These are phyloP conservation scores for Chloropsis hardwickii DNA, from an alignment of 2,113 vertebrate genomes.

Conservation along the genomic window DNA sequence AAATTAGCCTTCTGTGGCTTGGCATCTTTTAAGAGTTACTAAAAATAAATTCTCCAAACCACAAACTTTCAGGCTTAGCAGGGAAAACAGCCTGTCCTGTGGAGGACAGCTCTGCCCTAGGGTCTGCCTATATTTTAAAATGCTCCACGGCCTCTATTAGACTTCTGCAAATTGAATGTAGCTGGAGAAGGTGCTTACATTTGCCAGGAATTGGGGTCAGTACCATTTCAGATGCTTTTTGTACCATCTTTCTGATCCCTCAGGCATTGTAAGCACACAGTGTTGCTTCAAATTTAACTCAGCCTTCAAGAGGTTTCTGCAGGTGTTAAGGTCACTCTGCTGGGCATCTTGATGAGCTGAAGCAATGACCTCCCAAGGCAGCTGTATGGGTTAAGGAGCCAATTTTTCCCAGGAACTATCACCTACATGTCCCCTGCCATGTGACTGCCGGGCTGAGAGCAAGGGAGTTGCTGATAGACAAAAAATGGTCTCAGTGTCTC, in stretches of 20 bases:
- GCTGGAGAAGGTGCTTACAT: background rate
- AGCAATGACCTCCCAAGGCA: background rate
- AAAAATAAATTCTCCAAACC: background rate
- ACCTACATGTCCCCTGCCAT: fast-evolving
- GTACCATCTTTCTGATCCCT: background rate
- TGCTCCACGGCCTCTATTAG: background rate
- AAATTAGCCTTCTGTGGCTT: conserved; percentile 14
- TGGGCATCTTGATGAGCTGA: background rate
- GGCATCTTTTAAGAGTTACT: background rate
- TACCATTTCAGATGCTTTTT: background rate
- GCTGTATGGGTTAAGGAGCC: background rate
- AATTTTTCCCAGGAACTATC: background rate
- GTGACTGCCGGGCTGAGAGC: background rate
- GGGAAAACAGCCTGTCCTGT: background rate
- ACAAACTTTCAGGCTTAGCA: background rate
- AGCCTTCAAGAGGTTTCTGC: background rate
- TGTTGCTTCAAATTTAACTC: background rate
- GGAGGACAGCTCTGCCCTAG: background rate
- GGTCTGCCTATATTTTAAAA: background rate
- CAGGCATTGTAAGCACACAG: background rate
- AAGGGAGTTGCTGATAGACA: background rate
- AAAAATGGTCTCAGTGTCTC: background rate
- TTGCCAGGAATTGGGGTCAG: background rate
- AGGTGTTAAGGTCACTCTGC: background rate
- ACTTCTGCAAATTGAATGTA: background rate